These are phyloP conservation scores for Cabera pusaria DNA, from an alignment of 2,888 invertebrate genomes.

Conservation along the genomic window DNA sequence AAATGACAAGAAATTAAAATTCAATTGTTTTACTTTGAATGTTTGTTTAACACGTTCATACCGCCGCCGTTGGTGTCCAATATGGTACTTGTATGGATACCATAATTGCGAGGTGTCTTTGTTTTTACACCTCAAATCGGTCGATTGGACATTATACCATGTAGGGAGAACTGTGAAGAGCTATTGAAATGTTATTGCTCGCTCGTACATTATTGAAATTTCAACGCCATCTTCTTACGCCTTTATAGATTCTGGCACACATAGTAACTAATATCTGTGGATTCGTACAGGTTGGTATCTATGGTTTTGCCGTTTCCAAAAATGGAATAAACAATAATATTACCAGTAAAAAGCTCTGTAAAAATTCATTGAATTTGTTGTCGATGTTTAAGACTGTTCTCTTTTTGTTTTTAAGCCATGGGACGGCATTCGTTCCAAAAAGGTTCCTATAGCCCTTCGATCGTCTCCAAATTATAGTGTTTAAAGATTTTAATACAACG, in stretches of 20 bases:
- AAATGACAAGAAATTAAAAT: slow-evolving; percentile 20
- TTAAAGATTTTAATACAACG: slow-evolving; percentile 74
- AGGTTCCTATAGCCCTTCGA: slow-evolving; percentile 51
- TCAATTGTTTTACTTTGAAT: slow-evolving; percentile 22
- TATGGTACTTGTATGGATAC: slow-evolving; percentile 24
- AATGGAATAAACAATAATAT: too few relatives aligned
- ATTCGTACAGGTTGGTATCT: too few relatives aligned
- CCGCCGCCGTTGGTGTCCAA: slow-evolving; percentile 23
- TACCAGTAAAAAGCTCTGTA: neutral
- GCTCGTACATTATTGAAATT: neutral
- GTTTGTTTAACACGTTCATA: slow-evolving; percentile 13
- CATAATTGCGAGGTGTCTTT: slow-evolving; percentile 5
- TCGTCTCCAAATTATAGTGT: slow-evolving; percentile 75
- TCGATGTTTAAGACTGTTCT: neutral
- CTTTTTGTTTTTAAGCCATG: slow-evolving; percentile 30
- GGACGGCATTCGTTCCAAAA: slow-evolving; percentile 53
- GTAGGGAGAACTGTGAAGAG: neutral
- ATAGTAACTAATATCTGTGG: too few relatives aligned
- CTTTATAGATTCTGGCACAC: too few relatives aligned
- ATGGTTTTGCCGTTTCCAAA: too few relatives aligned
- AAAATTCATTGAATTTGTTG: slow-evolving; percentile 6
- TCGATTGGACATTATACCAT: neutral
- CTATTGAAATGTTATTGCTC: slow-evolving; percentile 6
- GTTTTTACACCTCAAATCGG: slow-evolving; percentile 16
- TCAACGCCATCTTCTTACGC: too few relatives aligned